Conservation (phyloP, 2,888 invertebrate species). For the Dusona sp. region DNA sequence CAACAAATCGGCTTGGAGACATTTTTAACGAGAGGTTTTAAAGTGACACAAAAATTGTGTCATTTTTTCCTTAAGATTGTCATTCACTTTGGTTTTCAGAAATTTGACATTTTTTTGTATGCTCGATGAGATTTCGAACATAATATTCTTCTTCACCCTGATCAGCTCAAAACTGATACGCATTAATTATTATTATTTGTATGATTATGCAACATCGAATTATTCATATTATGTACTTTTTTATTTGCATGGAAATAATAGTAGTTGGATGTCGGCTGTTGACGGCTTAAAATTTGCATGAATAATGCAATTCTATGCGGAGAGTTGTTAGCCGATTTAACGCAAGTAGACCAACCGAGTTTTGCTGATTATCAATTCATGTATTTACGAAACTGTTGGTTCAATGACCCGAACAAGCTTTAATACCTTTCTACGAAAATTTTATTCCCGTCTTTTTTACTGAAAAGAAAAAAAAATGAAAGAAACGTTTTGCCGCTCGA, state of each 20-base stretch:
- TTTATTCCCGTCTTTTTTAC: not conserved
- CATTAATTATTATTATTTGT: not conserved
- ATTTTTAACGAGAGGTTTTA: not conserved
- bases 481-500: not conserved
- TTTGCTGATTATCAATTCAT: not conserved
- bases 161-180: not conserved
- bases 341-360: not conserved
- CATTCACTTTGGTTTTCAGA: no score
- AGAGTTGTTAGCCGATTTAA: not conserved
- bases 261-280: not conserved
- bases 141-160: not conserved
- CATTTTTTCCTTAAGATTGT: no score
- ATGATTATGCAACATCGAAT: not conserved
- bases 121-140: not conserved
- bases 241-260: not conserved
- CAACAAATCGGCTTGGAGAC: no score
- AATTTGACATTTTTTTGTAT: not conserved
- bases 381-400: slow-evolving; percentile 5
- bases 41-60: not conserved
- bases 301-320: not conserved
- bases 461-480: not conserved
- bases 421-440: not conserved
- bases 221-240: not conserved
- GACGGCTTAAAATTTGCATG: not conserved
- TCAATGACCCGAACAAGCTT: not conserved